phyloP scores from a whole-genome alignment of 2,797 vertebrate species.

The Molossus molossus region DNA sequence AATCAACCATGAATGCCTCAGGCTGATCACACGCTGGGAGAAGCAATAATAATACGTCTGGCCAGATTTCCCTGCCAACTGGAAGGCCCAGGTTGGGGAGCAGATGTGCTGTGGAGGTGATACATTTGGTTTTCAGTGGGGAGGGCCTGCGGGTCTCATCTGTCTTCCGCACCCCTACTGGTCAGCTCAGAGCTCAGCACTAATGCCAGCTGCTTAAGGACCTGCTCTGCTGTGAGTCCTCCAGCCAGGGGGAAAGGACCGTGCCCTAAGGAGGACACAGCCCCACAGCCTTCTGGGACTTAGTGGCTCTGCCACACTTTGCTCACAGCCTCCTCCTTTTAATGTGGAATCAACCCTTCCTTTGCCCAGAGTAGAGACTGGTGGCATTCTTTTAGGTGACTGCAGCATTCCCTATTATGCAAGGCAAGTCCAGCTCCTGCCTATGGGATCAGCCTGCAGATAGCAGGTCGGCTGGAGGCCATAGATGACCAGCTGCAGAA shows the following conservation, averaged over 20 bases:
- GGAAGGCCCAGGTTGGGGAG: conserved; percentile 85
- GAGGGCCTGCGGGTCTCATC: conserved; percentile 82
- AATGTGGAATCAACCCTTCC: neutral
- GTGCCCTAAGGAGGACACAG: neutral
- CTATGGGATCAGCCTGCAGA: conserved; percentile 15
- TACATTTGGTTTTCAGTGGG: conserved; percentile 82
- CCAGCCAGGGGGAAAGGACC: neutral
- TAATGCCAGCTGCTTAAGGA: conserved; percentile 79
- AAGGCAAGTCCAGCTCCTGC: neutral
- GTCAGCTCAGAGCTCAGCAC: conserved; percentile 69
- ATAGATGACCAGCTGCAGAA: conserved; percentile 80
- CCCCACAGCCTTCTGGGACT: neutral
- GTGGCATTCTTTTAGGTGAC: neutral
- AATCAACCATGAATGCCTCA: conserved; percentile 84
- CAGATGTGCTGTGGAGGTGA: conserved; percentile 86
- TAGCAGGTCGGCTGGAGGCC: conserved; percentile 65
- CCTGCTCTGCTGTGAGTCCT: neutral
- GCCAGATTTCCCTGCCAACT: conserved; percentile 86
- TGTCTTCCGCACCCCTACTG: conserved; percentile 85
- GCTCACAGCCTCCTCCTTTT: neutral
- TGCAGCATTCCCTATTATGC: accelerated
- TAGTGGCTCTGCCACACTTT: neutral
- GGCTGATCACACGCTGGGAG: conserved; percentile 82
- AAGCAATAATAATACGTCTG: conserved; percentile 85
- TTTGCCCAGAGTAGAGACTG: neutral